Base-by-base conservation (phyloP, 2,797 vertebrate genomes). In the Cyprinella venusta region DNA sequence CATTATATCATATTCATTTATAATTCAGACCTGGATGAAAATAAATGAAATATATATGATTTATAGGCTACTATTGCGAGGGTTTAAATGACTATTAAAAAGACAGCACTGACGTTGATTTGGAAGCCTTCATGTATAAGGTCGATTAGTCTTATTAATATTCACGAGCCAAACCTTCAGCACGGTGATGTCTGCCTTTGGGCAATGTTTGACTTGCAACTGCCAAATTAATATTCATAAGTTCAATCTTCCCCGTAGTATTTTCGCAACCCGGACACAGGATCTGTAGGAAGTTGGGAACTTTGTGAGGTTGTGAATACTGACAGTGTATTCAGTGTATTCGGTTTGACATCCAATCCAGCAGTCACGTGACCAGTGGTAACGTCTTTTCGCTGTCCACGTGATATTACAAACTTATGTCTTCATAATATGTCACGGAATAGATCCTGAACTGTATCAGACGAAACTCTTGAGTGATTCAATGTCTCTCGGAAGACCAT, bases 361-460 rank as follows among this genome's bases (percentile, higher is more conserved):
- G 15, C 36, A 26, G 78, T 33, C 79, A 81, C 79, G 79, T 81
- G 79, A 36, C 68, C 26, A 21, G 54, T 1, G n/a, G 1, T 69
- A 48, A 65, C 4, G 5, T 10, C 63, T 48, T 61, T 45, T 61
- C 69, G 13, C 15, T 36, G 72, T 68, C 19, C 81, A 82, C 81
- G 81, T 82, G 81, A 76, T 68, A 42, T 40, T 30, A 75, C 12
- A 45, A 69, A 69, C 5, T 76, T 18, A 40, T 56, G 81, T n/a
- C 71, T 67, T 56, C 33, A 74, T n/a, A 61, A 74, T n/a, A 61
- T 64, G 69, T 72, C 42, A 81, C 80, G 18, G 68, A 82, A 12
- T 8, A 76, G 63, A 42, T 45, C 63, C 12, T 56, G n/a, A 13
- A 42, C 16, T 42, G 52, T 6, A 21, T 7, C 3, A 40, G n/a